phyloP scores from a whole-genome alignment of 2,797 vertebrate genomes.

The Antrozous pallidus region DNA sequence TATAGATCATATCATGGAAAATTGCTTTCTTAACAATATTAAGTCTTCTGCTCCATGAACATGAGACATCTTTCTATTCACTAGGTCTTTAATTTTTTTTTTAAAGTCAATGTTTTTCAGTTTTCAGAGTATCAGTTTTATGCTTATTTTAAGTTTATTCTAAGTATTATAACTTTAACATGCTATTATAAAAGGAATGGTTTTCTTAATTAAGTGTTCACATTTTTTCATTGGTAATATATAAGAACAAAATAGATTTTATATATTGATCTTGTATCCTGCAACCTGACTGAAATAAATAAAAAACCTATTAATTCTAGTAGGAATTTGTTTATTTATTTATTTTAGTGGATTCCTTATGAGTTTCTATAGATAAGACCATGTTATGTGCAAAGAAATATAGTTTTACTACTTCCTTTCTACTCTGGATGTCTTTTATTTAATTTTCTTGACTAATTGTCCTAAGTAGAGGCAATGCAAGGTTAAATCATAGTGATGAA shows the following conservation, averaged over 20 bases:
- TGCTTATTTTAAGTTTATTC: neutral
- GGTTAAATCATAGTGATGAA: neutral
- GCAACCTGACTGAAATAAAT: neutral
- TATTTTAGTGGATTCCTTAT: neutral
- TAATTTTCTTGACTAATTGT: neutral
- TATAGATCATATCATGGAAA: neutral
- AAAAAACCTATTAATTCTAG: neutral
- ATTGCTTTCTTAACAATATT: neutral
- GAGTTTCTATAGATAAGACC: neutral
- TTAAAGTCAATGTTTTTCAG: neutral
- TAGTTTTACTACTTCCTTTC: slow-evolving; percentile 8
- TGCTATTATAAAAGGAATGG: neutral
- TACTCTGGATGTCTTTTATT: neutral
- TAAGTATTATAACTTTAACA: neutral
- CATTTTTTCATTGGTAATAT: neutral
- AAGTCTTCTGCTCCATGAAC: neutral
- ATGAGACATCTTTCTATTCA: neutral
- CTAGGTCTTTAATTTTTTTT: neutral
- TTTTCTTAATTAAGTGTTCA: slow-evolving; percentile 7
- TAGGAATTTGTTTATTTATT: neutral
- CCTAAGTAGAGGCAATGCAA: neutral
- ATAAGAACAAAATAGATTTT: slow-evolving; percentile 30
- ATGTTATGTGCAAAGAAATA: neutral
- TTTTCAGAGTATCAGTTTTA: slow-evolving; percentile 8
- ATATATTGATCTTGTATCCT: neutral